phyloP scores from a whole-genome alignment of 1,140 invertebrate species.

The Dendroctonus ponderosae region DNA sequence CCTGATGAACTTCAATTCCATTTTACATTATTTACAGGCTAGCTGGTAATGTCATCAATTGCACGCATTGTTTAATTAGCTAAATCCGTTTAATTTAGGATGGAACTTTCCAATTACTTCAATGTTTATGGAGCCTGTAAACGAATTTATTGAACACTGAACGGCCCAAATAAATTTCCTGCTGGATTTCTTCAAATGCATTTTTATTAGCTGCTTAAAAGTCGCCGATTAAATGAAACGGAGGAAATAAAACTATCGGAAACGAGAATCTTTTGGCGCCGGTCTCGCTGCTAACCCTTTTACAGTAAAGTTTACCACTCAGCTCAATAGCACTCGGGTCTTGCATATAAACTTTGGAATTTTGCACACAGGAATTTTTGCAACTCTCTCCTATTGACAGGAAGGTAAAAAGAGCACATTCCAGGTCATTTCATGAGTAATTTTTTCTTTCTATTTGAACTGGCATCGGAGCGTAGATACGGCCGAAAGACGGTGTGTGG shows the following conservation, averaged over 20 bases:
- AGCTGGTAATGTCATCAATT: neutral
- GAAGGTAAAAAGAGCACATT: conserved; percentile 6
- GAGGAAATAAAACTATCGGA: conserved; percentile 12
- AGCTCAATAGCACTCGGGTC: conserved; percentile 1
- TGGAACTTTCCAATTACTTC: too few relatives aligned
- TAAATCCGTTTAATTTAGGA: too few relatives aligned
- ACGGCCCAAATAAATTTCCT: neutral
- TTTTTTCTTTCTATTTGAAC: conserved; percentile 18
- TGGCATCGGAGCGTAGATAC: conserved; percentile 13
- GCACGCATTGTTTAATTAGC: too few relatives aligned
- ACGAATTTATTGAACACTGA: neutral
- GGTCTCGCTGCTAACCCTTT: neutral
- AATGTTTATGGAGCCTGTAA: too few relatives aligned
- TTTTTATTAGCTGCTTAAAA: conserved; percentile 6
- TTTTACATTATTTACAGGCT: conserved; percentile 1
- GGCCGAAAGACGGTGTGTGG: conserved; percentile 29
- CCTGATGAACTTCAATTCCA: neutral
- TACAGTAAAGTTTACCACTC: conserved; percentile 9
- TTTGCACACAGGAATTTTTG: neutral
- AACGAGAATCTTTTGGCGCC: neutral
- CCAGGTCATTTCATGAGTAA: conserved; percentile 11
- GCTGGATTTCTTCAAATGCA: neutral
- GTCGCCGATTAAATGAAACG: conserved; percentile 3
- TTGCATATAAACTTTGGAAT: conserved; percentile 15
- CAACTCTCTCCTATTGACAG: neutral